A percentile compares a stretch with the other conserved stretches of the same genome.
These are phyloP conservation scores for Tragopan temminckii DNA, from an alignment of 2,797 vertebrate genomes.

Conservation along the genomic window DNA sequence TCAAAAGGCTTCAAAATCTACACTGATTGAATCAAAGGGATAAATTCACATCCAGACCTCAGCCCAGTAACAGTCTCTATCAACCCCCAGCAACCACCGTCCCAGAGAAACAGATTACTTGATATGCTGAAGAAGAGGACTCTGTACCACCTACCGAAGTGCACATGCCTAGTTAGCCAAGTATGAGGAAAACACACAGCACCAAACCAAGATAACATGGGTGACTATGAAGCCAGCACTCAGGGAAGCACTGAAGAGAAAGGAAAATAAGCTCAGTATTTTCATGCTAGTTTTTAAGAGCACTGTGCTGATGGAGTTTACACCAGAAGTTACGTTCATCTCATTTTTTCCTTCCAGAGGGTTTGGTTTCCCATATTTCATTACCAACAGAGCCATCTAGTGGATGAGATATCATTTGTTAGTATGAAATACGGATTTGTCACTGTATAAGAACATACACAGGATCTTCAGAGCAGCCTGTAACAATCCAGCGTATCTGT, in stretches of 20 bases:
- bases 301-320: not conserved
- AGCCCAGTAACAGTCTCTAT: not conserved
- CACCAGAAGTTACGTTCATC: not conserved
- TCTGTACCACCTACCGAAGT: accelerated
- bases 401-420: not conserved
- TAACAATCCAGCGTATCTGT: not conserved
- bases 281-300: not conserved
- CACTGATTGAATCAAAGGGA: not conserved
- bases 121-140: not conserved
- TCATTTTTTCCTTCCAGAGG: not conserved
- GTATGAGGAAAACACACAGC: not conserved
- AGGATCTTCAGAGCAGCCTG: not conserved
- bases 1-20: not conserved
- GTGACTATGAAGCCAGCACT: not conserved
- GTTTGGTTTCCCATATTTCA: not conserved
- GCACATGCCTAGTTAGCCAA: not conserved
- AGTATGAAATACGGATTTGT: not conserved
- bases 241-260: not conserved
- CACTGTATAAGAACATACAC: accelerated
- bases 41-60: too few relatives aligned
- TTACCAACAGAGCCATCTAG: conserved; percentile 51
- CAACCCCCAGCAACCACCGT: not conserved
- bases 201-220: not conserved
- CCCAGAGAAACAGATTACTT: not conserved
- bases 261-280: not conserved